Percentiles rank a stretch among this genome's conserved stretches.
phyloP scores from a whole-genome alignment of 2,113 vertebrate genomes.

The Phaetusa simplex region DNA sequence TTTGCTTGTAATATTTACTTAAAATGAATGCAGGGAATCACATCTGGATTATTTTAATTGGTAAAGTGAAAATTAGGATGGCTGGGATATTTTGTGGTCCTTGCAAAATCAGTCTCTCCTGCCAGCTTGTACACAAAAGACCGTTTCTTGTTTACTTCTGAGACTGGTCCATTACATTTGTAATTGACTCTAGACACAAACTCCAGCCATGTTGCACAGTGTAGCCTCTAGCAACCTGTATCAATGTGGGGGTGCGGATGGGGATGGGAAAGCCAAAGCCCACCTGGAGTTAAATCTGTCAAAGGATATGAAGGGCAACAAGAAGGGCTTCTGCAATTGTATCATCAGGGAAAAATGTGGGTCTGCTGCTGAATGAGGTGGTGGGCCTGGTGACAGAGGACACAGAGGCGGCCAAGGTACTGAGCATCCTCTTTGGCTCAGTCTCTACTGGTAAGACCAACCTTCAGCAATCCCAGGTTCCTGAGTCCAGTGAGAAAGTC shows the following conservation, averaged over 20 bases:
- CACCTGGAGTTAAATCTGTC: background rate
- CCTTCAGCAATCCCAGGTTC: background rate
- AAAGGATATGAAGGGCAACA: background rate
- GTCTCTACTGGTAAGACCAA: background rate
- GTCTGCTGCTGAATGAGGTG: background rate
- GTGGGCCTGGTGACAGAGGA: background rate
- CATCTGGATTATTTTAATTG: background rate
- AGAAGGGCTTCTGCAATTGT: background rate
- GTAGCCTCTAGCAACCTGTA: background rate
- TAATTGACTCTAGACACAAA: background rate
- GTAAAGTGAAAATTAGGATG: background rate
- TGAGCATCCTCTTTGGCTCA: fast-evolving
- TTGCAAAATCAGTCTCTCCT: background rate
- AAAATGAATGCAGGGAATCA: background rate
- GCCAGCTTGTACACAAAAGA: background rate
- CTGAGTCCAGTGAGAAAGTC: background rate
- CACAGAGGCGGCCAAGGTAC: background rate
- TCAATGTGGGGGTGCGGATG: background rate
- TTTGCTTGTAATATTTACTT: background rate
- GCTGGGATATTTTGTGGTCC: background rate
- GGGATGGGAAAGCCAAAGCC: background rate
- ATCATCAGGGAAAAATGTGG: background rate
- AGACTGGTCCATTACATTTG: background rate
- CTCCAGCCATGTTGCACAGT: fast-evolving
- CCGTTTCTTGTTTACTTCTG: background rate